Percentiles rank a stretch among this genome's conserved stretches.
Conservation (phyloP, 2,113 vertebrate species). For the Myrmophylax atrothorax region DNA sequence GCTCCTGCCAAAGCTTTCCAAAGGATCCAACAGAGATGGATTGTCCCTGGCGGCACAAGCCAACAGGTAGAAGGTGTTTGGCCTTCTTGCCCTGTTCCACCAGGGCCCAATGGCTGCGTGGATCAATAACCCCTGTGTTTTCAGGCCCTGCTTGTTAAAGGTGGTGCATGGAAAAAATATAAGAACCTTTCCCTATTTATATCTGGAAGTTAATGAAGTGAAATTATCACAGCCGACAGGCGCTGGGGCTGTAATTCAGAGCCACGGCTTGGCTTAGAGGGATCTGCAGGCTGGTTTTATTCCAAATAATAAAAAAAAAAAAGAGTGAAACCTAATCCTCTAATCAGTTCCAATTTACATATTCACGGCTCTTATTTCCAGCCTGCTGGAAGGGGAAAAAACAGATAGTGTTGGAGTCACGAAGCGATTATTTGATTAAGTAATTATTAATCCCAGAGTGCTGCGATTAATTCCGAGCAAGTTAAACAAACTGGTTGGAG, state of each 20-base stretch:
- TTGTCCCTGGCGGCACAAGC: constrained; percentile 45
- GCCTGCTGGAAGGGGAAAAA: constrained; percentile 52
- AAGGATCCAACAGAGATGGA: constrained; percentile 46
- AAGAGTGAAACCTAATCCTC: constrained; percentile 82
- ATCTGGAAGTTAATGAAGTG: constrained; percentile 93
- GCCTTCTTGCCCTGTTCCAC: constrained; percentile 43
- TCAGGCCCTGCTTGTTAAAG: constrained; percentile 84
- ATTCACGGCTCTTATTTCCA: constrained; percentile 81
- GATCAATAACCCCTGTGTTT: constrained; percentile 83
- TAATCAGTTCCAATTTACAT: constrained; percentile 95
- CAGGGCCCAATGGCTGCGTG: constrained; percentile 52
- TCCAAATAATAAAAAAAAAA: constrained; percentile 82
- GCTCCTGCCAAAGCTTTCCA: constrained; percentile 16
- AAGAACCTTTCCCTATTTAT: constrained; percentile 85
- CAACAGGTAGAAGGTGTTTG: constrained; percentile 58
- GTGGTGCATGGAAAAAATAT: constrained; percentile 81
- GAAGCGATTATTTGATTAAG: constrained; percentile 84
- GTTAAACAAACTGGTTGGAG: constrained; percentile 70
- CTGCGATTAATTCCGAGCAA: constrained; percentile 79
- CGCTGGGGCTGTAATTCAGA: constrained; percentile 81
- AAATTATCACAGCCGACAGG: constrained; percentile 93
- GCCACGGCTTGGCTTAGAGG: constrained; percentile 79
- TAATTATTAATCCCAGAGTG: constrained; percentile 84
- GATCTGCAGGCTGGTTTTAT: constrained; percentile 88
- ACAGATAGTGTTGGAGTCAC: constrained; percentile 76